Conservation (phyloP, 2,113 vertebrate genomes). For the Pseudorasbora parva region DNA sequence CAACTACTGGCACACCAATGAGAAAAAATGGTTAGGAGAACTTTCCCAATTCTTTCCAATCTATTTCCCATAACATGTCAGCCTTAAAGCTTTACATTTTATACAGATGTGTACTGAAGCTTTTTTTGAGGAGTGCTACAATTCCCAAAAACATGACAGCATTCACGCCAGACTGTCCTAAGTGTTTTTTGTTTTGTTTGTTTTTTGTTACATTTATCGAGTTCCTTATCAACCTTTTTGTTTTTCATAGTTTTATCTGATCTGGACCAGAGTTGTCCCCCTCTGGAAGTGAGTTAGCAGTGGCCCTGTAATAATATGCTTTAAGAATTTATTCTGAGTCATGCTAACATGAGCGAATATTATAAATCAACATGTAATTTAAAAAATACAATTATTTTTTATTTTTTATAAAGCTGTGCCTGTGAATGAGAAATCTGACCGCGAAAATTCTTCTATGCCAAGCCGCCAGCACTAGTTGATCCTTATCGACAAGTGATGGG, state of each 20-base stretch:
- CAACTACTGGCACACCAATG: neutral
- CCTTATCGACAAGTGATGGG: neutral
- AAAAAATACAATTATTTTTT: no score
- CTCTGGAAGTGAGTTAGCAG: neutral
- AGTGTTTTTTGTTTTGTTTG: no score
- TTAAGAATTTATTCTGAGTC: neutral
- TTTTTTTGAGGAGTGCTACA: neutral
- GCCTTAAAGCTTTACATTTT: neutral
- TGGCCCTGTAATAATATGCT: neutral
- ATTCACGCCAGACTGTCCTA: no score
- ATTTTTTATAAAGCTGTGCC: neutral
- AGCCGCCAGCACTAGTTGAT: neutral
- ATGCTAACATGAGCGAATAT: neutral
- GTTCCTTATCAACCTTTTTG: no score
- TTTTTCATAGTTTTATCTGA: no score
- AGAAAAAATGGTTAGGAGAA: neutral
- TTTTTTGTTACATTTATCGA: no score
- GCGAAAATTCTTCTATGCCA: neutral
- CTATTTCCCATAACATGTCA: neutral
- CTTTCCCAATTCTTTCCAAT: neutral
- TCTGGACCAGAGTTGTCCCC: neutral
- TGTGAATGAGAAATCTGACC: neutral
- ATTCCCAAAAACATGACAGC: no score
- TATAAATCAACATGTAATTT: no score
- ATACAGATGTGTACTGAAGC: neutral